A percentile compares a stretch with the other conserved stretches of the same genome.
Conservation (phyloP, 2,888 invertebrate species). For the Syrista parreyssii region DNA sequence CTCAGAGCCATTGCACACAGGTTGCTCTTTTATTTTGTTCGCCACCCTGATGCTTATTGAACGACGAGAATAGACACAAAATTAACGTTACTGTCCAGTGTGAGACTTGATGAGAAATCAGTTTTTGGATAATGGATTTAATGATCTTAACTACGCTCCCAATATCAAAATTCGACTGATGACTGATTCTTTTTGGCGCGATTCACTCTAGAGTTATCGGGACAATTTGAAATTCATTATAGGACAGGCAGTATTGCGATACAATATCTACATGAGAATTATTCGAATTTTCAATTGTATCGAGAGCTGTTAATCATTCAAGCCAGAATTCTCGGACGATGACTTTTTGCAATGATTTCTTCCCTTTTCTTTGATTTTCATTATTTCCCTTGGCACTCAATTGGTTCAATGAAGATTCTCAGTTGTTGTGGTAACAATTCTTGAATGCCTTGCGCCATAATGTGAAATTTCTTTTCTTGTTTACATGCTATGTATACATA, state of each 20-base stretch:
- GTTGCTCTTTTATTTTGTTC: background rate
- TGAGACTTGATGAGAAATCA: slow-evolving; percentile 41
- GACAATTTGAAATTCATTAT: background rate
- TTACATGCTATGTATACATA: slow-evolving; percentile 33
- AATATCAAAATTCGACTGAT: slow-evolving; percentile 12
- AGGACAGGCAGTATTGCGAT: background rate
- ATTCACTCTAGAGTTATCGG: background rate
- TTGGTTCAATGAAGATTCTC: background rate
- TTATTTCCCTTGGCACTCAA: background rate
- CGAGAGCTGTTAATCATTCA: background rate
- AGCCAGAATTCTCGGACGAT: background rate
- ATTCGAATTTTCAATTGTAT: background rate
- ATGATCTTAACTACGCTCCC: slow-evolving; percentile 15
- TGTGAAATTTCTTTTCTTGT: slow-evolving; percentile 19
- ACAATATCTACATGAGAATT: background rate
- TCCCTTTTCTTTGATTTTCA: background rate
- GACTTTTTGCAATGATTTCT: background rate
- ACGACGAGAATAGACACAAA: slow-evolving; percentile 4
- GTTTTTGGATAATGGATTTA: slow-evolving; percentile 31
- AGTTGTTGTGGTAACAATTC: background rate
- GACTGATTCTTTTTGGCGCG: background rate
- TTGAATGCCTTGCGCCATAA: background rate
- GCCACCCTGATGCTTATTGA: background rate
- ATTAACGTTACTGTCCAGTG: slow-evolving; percentile 25
- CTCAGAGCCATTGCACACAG: background rate